These are phyloP conservation scores for Monodelphis domestica DNA, from an alignment of 2,797 vertebrate genomes.

Conservation along the genomic window DNA sequence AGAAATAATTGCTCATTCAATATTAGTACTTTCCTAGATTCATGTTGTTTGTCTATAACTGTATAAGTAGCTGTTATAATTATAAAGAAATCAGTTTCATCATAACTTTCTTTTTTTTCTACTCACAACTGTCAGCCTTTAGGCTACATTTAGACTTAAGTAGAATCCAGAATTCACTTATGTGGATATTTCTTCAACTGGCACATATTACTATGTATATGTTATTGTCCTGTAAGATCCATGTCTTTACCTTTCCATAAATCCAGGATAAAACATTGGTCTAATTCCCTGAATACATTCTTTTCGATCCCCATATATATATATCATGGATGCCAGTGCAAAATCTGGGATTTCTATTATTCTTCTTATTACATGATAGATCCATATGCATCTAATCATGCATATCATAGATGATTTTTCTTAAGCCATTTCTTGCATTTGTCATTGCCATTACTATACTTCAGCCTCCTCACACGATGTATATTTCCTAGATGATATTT, in stretches of 20 bases:
- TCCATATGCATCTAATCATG: neutral
- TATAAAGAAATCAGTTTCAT: neutral
- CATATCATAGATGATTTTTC: neutral
- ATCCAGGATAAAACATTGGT: neutral
- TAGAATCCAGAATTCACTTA: neutral
- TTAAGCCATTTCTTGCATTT: neutral
- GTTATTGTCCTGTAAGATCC: neutral
- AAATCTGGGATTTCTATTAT: neutral
- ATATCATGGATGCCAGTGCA: neutral
- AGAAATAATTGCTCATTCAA: neutral
- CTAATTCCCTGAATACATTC: neutral
- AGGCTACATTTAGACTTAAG: neutral
- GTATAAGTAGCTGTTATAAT: neutral
- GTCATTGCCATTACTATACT: neutral
- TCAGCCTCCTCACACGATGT: neutral
- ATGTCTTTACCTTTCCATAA: neutral
- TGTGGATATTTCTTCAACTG: neutral
- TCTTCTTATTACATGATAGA: neutral
- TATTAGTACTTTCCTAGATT: conserved; percentile 5
- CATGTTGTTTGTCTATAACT: neutral
- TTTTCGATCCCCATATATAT: neutral
- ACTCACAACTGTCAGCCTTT: neutral
- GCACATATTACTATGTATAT: neutral
- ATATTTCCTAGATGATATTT: neutral
- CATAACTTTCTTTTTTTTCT: conserved; percentile 42